A percentile compares a stretch with the other conserved stretches of the same genome.
phyloP scores from a whole-genome alignment of 1,140 invertebrate species.

The Oryzaephilus surinamensis region DNA sequence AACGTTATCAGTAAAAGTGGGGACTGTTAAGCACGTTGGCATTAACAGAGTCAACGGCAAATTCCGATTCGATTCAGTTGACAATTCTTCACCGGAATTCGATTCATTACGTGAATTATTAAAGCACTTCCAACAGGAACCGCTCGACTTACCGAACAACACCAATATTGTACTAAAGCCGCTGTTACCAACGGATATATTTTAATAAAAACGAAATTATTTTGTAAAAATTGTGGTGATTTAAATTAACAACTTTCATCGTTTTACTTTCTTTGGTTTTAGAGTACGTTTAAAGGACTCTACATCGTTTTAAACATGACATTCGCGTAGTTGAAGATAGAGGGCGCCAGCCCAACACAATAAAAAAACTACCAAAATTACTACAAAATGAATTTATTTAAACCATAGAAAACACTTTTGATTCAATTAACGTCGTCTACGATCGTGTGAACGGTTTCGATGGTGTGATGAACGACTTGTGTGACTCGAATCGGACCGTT shows the following conservation, averaged over 20 bases:
- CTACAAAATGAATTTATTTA: no score
- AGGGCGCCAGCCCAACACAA: no score
- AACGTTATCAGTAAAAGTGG: constrained; percentile 10
- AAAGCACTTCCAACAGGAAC: constrained; percentile 7
- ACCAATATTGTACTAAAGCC: not conserved
- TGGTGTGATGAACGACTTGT: not conserved
- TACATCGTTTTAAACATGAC: no score
- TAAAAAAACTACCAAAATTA: no score
- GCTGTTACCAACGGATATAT: not conserved
- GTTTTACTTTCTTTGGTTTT: no score
- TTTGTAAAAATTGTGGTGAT: not conserved
- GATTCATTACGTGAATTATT: constrained; percentile 8
- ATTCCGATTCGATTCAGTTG: constrained; percentile 5
- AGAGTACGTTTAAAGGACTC: no score
- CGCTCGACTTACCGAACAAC: constrained; percentile 4
- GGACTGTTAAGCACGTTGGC: constrained; percentile 14
- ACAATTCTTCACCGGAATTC: constrained; percentile 9
- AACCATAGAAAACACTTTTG: no score
- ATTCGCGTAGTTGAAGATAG: no score
- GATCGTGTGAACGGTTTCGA: not conserved
- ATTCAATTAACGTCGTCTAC: no score
- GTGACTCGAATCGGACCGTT: no score
- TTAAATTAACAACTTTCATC: not conserved
- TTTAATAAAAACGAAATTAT: not conserved
- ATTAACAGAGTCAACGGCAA: constrained; percentile 4